phyloP scores from a whole-genome alignment of 2,888 invertebrate species.

The Cataglyphis altisquamis region DNA sequence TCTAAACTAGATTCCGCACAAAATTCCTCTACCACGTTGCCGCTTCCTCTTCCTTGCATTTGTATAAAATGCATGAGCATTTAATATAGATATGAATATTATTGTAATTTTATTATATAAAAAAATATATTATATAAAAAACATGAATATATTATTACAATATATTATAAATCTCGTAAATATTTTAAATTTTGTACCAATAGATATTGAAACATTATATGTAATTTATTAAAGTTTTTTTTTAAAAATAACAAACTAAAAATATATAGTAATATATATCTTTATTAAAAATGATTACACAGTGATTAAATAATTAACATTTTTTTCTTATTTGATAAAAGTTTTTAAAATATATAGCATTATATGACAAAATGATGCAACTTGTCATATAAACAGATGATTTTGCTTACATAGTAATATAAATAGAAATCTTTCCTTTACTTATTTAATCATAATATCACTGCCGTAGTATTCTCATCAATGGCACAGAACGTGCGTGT shows the following conservation, averaged over 20 bases:
- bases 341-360: not conserved
- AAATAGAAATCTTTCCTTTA: not conserved
- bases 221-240: not conserved
- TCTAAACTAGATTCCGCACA: conserved; percentile 73
- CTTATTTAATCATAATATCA: conserved; percentile 1
- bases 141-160: not conserved
- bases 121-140: not conserved
- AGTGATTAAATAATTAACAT: no score
- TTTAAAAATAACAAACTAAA: not conserved
- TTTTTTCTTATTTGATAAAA: not conserved
- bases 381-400: not conserved
- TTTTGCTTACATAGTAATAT: not conserved
- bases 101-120: not conserved
- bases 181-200: not conserved
- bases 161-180: not conserved
- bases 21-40: conserved; percentile 74
- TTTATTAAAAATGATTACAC: not conserved
- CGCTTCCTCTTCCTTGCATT: conserved; percentile 66
- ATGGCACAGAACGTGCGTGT: conserved; percentile 4
- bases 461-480: not conserved
- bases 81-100: not conserved
- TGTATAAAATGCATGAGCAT: not conserved
- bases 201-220: not conserved
- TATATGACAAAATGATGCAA: not conserved
- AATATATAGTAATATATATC: not conserved